These are phyloP conservation scores for Sebastes baramenuke DNA, from an alignment of 2,797 vertebrate species.

Conservation along the genomic window DNA sequence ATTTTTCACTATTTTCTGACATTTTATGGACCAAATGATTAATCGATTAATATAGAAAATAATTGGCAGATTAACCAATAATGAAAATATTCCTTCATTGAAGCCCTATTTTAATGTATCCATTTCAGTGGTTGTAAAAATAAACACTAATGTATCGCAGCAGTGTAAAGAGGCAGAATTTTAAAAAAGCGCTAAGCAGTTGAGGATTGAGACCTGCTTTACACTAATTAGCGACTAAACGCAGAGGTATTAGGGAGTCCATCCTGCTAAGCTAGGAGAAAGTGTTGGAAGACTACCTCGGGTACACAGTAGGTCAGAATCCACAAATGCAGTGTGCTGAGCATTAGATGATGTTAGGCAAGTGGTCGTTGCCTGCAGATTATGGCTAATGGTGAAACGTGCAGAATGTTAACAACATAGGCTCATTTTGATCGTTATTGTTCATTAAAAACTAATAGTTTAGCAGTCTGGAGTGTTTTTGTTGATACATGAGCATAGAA, in stretches of 20 bases:
- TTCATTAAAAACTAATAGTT: neutral
- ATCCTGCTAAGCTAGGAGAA: neutral
- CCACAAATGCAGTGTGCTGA: neutral
- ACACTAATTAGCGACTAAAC: constrained; percentile 10
- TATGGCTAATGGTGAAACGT: neutral
- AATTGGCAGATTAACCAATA: too few species aligned
- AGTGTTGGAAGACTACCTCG: neutral
- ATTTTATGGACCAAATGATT: too few species aligned
- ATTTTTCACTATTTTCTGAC: too few species aligned
- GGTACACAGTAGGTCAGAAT: neutral
- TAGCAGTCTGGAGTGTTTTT: too few species aligned
- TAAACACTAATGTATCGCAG: neutral
- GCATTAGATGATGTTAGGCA: neutral
- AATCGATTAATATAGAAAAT: too few species aligned
- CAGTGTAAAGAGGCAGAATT: neutral
- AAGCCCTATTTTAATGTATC: neutral
- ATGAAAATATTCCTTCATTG: too few species aligned
- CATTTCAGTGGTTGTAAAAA: neutral
- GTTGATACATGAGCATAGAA: too few species aligned
- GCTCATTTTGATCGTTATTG: neutral
- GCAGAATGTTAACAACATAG: neutral
- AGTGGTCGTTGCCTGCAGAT: neutral
- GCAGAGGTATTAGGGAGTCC: constrained; percentile 5
- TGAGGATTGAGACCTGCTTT: neutral
- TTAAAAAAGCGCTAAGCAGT: neutral